Evolutionary conservation across 2,113 vertebrate species (phyloP).

Genomic region (Atherinomorus stipes): DNA sequence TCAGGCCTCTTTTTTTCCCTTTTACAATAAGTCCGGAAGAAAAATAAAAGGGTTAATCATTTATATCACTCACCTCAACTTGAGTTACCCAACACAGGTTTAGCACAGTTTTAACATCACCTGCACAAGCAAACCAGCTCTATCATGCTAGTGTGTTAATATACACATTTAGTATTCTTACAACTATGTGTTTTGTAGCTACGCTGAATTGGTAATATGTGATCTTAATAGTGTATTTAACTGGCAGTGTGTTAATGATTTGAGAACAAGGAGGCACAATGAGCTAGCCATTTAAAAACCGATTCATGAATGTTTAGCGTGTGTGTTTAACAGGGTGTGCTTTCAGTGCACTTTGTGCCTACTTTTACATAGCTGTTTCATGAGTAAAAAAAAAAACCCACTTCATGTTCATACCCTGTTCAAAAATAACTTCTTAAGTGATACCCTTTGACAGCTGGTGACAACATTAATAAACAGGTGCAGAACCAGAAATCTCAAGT

Average conservation of each 20-base stretch:
- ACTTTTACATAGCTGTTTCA: background rate
- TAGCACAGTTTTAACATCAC: background rate
- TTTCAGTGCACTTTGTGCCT: constrained; percentile 43
- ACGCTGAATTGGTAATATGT: background rate
- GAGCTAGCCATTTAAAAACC: constrained; percentile 40
- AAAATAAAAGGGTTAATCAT: constrained; percentile 46
- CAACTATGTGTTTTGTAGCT: background rate
- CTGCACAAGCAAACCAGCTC: background rate
- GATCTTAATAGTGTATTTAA: constrained; percentile 9
- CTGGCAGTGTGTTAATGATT: constrained; percentile 50
- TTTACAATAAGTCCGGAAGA: constrained; percentile 11
- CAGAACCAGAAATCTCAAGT: no score
- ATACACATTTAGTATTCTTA: background rate
- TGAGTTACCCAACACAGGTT: background rate
- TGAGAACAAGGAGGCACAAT: constrained; percentile 9
- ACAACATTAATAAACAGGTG: no score
- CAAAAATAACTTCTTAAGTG: background rate
- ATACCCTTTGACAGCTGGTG: background rate
- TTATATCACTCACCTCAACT: constrained; percentile 15
- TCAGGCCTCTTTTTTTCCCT: background rate
- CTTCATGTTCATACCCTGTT: background rate
- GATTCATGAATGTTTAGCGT: constrained; percentile 50
- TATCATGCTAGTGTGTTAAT: background rate
- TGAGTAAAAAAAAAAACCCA: background rate
- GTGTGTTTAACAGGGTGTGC: constrained; percentile 46